Evolutionary conservation across 2,113 vertebrate genomes (phyloP).

Genomic region (Eolophus roseicapilla): DNA sequence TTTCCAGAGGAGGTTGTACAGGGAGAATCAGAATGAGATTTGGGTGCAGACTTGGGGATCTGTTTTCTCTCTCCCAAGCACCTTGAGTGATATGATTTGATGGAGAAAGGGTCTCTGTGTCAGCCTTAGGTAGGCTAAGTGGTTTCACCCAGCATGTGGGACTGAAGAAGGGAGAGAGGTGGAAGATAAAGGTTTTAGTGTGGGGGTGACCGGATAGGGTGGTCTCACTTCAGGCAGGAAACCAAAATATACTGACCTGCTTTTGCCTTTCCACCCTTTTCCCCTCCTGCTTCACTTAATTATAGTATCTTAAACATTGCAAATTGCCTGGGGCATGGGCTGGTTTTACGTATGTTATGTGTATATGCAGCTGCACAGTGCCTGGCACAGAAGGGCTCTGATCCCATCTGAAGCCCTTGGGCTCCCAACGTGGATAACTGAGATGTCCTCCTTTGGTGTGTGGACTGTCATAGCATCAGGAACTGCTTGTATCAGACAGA

Average conservation of each 20-base stretch:
- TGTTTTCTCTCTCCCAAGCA: not conserved
- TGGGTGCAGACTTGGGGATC: not conserved
- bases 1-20: not conserved
- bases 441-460: not conserved
- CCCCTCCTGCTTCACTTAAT: not conserved
- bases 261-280: not conserved
- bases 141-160: not conserved
- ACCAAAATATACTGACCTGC: not conserved
- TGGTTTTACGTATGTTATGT: not conserved
- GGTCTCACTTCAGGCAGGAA: not conserved
- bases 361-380: not conserved
- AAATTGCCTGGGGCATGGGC: no score
- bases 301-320: not conserved
- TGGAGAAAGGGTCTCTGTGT: not conserved
- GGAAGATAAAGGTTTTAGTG: not conserved
- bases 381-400: not conserved
- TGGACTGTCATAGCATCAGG: not conserved
- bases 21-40: not conserved
- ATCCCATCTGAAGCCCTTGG: not conserved
- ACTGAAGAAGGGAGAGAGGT: not conserved
- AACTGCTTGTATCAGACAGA: not conserved
- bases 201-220: not conserved
- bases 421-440: accelerated
- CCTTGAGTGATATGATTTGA: not conserved
- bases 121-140: not conserved